Conservation (phyloP, 2,888 invertebrate species). For the Glyphotaelius pellucidus region DNA sequence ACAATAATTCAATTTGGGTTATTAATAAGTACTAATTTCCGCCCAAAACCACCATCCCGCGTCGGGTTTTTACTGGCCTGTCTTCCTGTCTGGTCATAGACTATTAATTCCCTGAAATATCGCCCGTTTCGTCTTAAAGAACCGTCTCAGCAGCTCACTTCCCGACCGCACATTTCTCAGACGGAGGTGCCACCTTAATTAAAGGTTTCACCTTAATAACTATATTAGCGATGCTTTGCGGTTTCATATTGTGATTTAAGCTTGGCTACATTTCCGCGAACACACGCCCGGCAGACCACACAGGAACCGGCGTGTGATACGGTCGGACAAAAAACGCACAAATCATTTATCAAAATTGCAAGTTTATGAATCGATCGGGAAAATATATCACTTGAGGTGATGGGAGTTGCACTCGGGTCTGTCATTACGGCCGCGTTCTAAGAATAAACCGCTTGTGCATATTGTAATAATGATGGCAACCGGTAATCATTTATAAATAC, state of each 20-base stretch:
- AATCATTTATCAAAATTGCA: constrained; percentile 50
- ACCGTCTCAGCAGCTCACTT: background rate
- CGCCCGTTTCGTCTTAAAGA: constrained; percentile 32
- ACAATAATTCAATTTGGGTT: constrained; percentile 19
- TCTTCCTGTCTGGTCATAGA: constrained; percentile 40
- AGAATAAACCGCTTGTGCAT: constrained; percentile 5
- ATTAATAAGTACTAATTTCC: constrained; percentile 45
- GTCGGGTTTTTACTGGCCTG: constrained; percentile 41
- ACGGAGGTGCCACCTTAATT: constrained; percentile 64
- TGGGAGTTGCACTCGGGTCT: background rate
- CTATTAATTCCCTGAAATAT: constrained; percentile 50
- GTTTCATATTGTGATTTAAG: constrained; percentile 57
- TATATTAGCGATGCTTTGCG: constrained; percentile 66
- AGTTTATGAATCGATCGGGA: constrained; percentile 36
- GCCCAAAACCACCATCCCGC: constrained; percentile 30
- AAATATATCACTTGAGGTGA: constrained; percentile 38
- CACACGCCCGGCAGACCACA: constrained; percentile 60
- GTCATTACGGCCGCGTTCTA: constrained; percentile 11
- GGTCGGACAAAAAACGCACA: constrained; percentile 18
- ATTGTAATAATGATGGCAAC: background rate
- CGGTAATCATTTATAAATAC: background rate
- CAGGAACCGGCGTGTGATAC: constrained; percentile 47
- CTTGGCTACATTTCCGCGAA: constrained; percentile 62
- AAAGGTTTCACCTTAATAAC: constrained; percentile 63
- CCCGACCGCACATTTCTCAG: constrained; percentile 40